These are phyloP conservation scores for Epicauta chinensis DNA, from an alignment of 1,140 invertebrate genomes.

Conservation along the genomic window DNA sequence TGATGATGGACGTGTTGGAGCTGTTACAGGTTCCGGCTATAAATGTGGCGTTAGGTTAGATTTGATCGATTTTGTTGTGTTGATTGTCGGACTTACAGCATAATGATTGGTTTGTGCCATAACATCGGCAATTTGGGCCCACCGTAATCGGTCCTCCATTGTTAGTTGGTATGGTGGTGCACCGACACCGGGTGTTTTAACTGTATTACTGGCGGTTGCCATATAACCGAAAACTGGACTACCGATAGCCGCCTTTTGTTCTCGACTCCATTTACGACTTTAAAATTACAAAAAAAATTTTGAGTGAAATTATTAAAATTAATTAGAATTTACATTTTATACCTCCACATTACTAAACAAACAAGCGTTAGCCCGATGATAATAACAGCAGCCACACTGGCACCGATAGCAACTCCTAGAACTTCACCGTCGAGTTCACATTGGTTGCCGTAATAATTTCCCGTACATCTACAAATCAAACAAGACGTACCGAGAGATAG, in stretches of 20 bases:
- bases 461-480: conserved; percentile 57
- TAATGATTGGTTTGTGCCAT: conserved; percentile 78
- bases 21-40: conserved; percentile 58
- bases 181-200: conserved; percentile 59
- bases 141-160: conserved; percentile 67
- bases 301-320: neutral
- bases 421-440: conserved; percentile 91
- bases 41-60: too few species aligned
- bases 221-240: conserved; percentile 80
- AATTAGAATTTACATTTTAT: conserved; percentile 27
- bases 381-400: conserved; percentile 77
- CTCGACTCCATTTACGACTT: conserved; percentile 79
- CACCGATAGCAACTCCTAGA: conserved; percentile 81
- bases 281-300: conserved; percentile 25
- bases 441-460: conserved; percentile 79
- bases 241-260: conserved; percentile 72
- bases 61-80: too few species aligned
- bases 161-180: conserved; percentile 61
- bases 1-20: conserved; percentile 70
- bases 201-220: conserved; percentile 57
- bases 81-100: conserved; percentile 55
- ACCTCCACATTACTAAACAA: conserved; percentile 88
- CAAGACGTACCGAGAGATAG: too few species aligned
- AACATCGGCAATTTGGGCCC: conserved; percentile 80
- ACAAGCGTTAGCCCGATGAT: conserved; percentile 82